phyloP scores from a whole-genome alignment of 2,888 invertebrate genomes.

The Germaria angustata region DNA sequence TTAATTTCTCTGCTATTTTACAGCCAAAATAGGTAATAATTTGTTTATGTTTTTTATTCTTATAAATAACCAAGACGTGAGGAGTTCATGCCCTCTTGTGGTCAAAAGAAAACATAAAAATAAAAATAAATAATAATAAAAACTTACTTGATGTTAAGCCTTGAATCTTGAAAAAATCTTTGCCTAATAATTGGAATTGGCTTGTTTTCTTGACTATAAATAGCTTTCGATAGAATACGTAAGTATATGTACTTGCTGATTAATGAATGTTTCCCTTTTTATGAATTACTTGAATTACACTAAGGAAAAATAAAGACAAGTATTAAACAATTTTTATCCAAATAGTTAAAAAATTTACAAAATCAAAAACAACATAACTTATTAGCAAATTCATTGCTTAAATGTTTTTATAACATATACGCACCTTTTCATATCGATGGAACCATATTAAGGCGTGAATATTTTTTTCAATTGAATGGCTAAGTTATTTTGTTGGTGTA shows the following conservation, averaged over 20 bases:
- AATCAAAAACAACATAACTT: not conserved
- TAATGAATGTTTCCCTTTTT: not conserved
- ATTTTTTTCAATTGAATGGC: no score
- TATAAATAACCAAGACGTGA: no score
- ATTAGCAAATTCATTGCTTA: not conserved
- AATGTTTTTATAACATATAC: no score
- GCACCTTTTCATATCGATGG: not conserved
- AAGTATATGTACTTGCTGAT: not conserved
- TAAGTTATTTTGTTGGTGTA: not conserved
- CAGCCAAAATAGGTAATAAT: no score
- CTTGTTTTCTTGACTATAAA: not conserved
- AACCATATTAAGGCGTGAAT: no score
- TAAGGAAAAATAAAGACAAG: not conserved
- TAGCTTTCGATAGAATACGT: not conserved
- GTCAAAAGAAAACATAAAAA: slow-evolving; percentile 22
- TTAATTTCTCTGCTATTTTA: no score
- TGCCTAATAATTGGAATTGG: not conserved
- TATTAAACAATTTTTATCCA: not conserved
- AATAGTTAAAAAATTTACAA: not conserved
- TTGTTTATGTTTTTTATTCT: no score
- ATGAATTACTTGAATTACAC: not conserved
- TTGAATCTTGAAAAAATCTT: not conserved
- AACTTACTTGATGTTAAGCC: slow-evolving; percentile 5
- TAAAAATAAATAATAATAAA: not conserved
- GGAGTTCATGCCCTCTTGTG: slow-evolving; percentile 42